Evolutionary conservation across 2,113 vertebrate species (phyloP), one percentile per base, ranked within the genome.

Genomic region (Epinephelus moara): DNA sequence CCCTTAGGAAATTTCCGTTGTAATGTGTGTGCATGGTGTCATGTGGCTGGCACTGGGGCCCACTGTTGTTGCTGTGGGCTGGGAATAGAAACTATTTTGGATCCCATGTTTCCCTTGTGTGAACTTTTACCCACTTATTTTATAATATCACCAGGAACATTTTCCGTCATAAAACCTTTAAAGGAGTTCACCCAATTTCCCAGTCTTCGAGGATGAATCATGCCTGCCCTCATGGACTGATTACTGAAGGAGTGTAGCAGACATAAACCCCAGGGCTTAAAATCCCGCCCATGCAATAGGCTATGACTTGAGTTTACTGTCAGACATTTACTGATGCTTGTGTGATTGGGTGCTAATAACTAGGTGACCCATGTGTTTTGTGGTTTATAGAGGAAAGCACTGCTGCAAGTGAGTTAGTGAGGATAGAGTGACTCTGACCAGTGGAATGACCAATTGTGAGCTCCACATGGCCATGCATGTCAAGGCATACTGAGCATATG

Each of bases 91-190:
- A n/a, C 19, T 63, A 55, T 62, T 72, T 25, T 37, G 71, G 33
- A 75, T 21, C 23, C 1, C 13, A 11, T 53, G 47, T 60, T 27
- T 82, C 70, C 60, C 53, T 25, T 42, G 10, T 14, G 37, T 71
- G 70, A 88, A 71, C 86, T 52, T 71, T 88, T 64, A 61, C 82
- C 82, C 13, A 79, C 30, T 62, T 84, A 4, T 61, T 15, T 47
- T 18, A 17, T 2, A 9, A 7, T 18, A 30, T 2, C 13, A 62
- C 55, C 21, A n/a, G 6, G 1, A 45, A 4, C 3, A 23, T 53
- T 30, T 78, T 56, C 67, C 49, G 23, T 10, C 14, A 7, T 50
- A 9, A 52, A 63, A 8, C n/a, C 12, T 45, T 59, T 37, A 18
- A 69, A 69, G 37, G 4, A 37, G 18, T 2, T 21, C 9, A 40